These are phyloP conservation scores for Eupithecia dodoneata DNA, from an alignment of 2,888 invertebrate genomes.

Conservation along the genomic window DNA sequence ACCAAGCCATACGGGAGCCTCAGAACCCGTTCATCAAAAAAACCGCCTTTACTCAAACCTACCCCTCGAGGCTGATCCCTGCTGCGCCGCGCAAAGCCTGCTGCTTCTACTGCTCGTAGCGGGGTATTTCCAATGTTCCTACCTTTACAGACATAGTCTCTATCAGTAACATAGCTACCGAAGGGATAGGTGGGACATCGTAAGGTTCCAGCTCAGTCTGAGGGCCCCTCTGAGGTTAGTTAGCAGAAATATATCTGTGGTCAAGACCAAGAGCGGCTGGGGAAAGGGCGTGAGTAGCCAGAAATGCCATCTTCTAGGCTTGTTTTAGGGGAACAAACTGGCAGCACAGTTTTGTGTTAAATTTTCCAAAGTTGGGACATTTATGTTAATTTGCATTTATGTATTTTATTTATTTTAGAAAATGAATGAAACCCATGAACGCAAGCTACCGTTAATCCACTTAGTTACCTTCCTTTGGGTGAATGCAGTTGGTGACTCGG, in stretches of 20 bases:
- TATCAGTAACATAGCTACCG: neutral
- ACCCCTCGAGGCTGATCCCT: conserved; percentile 68
- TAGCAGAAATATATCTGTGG: neutral
- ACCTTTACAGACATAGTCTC: neutral
- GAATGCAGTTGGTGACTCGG: conserved; percentile 20
- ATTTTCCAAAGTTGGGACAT: neutral
- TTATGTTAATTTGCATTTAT: neutral
- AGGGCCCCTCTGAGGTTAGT: neutral
- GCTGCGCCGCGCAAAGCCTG: conserved; percentile 71
- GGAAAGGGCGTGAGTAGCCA: neutral
- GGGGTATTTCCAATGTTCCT: neutral
- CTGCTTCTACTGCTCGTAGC: conserved; percentile 67
- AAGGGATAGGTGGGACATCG: neutral
- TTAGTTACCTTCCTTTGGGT: conserved; percentile 25
- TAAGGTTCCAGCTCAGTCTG: neutral
- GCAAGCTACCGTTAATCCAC: conserved; percentile 22
- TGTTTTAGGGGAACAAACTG: neutral
- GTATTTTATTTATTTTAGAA: neutral
- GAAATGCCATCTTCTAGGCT: neutral
- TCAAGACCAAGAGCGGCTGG: neutral
- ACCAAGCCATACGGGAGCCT: conserved; percentile 53
- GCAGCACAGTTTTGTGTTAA: neutral
- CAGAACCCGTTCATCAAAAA: conserved; percentile 71
- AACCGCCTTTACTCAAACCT: conserved; percentile 70
- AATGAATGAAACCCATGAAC: neutral